Evolutionary conservation across 2,888 invertebrate species (phyloP), one percentile per base, ranked within the genome.

Genomic region (Cataglyphis rosenhaueri): DNA sequence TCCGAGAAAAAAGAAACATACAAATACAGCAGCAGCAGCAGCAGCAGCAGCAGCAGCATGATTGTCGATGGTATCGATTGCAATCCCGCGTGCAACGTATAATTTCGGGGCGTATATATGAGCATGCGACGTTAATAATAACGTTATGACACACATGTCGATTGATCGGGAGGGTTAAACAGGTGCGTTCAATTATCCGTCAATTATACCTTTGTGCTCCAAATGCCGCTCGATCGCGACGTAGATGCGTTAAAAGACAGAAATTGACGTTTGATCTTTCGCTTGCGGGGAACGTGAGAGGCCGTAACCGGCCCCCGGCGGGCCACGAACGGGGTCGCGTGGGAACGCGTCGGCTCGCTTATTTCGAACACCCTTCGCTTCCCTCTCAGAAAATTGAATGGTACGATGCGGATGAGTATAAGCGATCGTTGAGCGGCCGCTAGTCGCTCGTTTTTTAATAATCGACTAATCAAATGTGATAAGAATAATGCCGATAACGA

Each of bases 321-420:
- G 76, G 57, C 71, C 76, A 44, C 52, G 73, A 84, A 87, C 82
- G 71, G 82, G 71, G 82, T 87, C 90, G 90, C 89, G 90, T 89
- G 89, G 90, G 89, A 89, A 89, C 88, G 71, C 76, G 38, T 55
- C n/a, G 78, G 70, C 18, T 38, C 44, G 68, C 41, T 82, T 82
- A 21, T 41, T 8, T 61, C 82, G 59, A 38, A 81, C 81, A 59
- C 68, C 82, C 78, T 82, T 83, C 86, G 35, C 84, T 87, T 74
- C 68, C 84, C 79, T 79, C 85, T 73, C 62, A 86, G 84, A 89
- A 89, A 89, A 89, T 89, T 89, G 88, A 89, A 89, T 84, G 88
- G 90, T 89, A 86, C 87, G 74, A 88, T 64, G 88, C 64, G 76
- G 83, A 84, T 59, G 85, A 84, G 81, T 84, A 88, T 76, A 83